Evolutionary conservation across 2,888 invertebrate species (phyloP), one percentile per base, ranked within the genome.

Genomic region (Rosalia funebris): DNA sequence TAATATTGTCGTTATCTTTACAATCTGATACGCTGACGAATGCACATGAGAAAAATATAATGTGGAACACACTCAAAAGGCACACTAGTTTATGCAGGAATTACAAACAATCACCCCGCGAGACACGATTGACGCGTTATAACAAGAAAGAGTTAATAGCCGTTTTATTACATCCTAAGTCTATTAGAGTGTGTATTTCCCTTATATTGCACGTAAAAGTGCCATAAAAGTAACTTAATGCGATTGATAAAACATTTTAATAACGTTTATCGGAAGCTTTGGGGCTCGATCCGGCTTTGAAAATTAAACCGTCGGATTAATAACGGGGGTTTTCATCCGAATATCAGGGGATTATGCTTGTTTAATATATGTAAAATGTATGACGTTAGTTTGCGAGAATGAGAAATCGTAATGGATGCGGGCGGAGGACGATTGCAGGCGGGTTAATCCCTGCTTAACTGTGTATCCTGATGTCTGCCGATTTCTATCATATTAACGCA

Each of bases 171-270:
- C n/a, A n/a, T n/a, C 15, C 16, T 12, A 2, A 15, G 31, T 36
- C 39, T 15, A 39, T 37, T 20, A 14, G 37, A 39, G 37, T 39
- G 37, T 9, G 37, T 48, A 37, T 19, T 17, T 48, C 48, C 12
- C 17, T 11, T 11, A 19, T 48, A 37, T 11, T 12, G 48, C 34
- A 36, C 47, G 17, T 36, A 39, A 39, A 39, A 50, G 50, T 17
- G 12, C 31, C 50, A 50, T 50, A 50, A 50, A 50, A 50, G 34
- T 5, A 20, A 37, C 39, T 50, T 25, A 50, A 50, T 50, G 37
- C 37, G 20, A 25, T 16, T 39, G 39, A 50, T 50, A 44, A 50
- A 50, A 50, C 39, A 41, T 25, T 15, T 25, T 39, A 50, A 50
- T 50, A 50, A 50, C 15, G 15, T 1, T 39, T 20, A 36, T 39